A percentile compares a stretch with the other conserved stretches of the same genome.
Evolutionary conservation across 2,797 vertebrate species (phyloP).

Genomic region (Distichodus sexfasciatus): DNA sequence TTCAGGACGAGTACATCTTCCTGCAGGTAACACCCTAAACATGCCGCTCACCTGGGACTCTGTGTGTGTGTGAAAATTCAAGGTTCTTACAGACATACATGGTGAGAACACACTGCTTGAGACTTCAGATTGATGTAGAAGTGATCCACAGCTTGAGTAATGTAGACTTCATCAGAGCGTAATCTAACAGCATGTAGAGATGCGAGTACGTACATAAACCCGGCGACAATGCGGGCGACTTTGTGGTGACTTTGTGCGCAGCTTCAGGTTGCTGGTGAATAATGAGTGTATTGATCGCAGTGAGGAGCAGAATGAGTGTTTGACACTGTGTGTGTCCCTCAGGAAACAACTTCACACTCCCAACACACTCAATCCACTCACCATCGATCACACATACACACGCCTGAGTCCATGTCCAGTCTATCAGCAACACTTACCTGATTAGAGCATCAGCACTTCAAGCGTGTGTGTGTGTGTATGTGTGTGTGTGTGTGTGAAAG

Average conservation of each 20-base stretch:
- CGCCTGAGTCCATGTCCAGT: slow-evolving; percentile 66
- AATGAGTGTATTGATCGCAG: slow-evolving; percentile 82
- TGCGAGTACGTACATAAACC: not conserved
- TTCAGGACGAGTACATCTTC: slow-evolving; percentile 96
- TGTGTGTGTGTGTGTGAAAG: slow-evolving; percentile 54
- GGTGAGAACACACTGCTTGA: too few relatives aligned
- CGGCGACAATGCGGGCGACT: slow-evolving; percentile 51
- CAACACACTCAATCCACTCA: slow-evolving; percentile 14
- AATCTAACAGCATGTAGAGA: too few relatives aligned
- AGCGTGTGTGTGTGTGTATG: slow-evolving; percentile 59
- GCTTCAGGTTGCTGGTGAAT: slow-evolving; percentile 81
- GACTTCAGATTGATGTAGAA: too few relatives aligned
- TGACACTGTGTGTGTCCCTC: slow-evolving; percentile 72
- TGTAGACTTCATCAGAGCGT: too few relatives aligned
- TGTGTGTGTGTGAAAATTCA: slow-evolving; percentile 4
- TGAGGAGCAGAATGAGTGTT: slow-evolving; percentile 73
- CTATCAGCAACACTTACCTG: slow-evolving; percentile 75
- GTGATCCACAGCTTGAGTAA: too few relatives aligned
- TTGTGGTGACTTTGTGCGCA: slow-evolving; percentile 77
- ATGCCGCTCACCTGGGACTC: slow-evolving; percentile 34
- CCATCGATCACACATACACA: slow-evolving; percentile 38
- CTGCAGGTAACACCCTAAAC: slow-evolving; percentile 96
- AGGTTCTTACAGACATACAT: too few relatives aligned
- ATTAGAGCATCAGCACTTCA: slow-evolving; percentile 76
- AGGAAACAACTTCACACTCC: slow-evolving; percentile 55